phyloP scores from a whole-genome alignment of 2,797 vertebrate species.

The Urosaurus nigricauda region DNA sequence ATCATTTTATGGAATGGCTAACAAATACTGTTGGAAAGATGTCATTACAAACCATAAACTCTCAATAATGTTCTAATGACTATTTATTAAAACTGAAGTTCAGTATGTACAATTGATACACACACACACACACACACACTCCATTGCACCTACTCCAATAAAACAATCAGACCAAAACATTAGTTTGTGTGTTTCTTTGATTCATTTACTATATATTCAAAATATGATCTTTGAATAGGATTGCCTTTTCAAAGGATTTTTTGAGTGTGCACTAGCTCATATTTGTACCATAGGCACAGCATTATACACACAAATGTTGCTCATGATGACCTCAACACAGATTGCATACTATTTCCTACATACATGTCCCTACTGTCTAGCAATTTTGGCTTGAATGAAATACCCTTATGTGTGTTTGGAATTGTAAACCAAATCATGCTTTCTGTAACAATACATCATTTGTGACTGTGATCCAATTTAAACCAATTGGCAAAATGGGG shows the following conservation, averaged over 20 bases:
- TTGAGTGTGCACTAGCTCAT: neutral
- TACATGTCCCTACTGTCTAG: neutral
- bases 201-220: neutral
- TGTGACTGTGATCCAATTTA: neutral
- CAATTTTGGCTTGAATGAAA: neutral
- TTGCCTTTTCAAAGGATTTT: neutral
- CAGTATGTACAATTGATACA: constrained; percentile 7
- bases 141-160: constrained; percentile 14
- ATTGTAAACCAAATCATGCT: neutral
- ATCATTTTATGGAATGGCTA: constrained; percentile 28
- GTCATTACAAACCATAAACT: constrained; percentile 20
- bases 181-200: neutral
- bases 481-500: neutral
- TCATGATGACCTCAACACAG: neutral
- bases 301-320: neutral
- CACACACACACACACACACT: neutral
- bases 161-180: constrained; percentile 6
- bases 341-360: neutral
- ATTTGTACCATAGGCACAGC: neutral
- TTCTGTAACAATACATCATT: constrained; percentile 1
- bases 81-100: constrained; percentile 25
- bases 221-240: neutral
- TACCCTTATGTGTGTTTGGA: neutral
- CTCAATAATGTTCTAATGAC: constrained; percentile 11
- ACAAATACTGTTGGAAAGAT: constrained; percentile 18